Evolutionary conservation across 37 sponge, comb jelly and placozoan genomes (phyloP), one percentile per base, ranked within the genome.

Genomic region (Corticium candelabrum): DNA sequence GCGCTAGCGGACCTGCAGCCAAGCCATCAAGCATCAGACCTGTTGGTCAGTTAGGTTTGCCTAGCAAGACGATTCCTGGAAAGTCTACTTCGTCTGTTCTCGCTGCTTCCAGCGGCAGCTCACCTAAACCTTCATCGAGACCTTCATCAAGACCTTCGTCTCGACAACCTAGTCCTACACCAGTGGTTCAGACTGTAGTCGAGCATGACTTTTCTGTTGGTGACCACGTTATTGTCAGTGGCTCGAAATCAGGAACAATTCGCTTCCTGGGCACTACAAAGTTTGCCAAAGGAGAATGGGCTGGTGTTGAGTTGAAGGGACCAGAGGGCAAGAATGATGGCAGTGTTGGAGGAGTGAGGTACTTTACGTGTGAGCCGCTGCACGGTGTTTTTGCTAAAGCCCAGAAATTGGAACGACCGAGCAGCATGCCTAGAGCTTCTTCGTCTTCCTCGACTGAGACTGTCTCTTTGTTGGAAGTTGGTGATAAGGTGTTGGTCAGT

Each of bases 241-340:
- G 89, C 0, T 76, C 32, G 27, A 92, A 89, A 34, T 80, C 72
- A 21, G 96, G 96, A 0, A 69, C 80, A 34, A 68, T 95, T n/a
- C 84, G 87, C 39, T 96, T 91, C 75, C 68, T 88, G 0, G 98
- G 98, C 2, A 40, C 87, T n/a, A 88, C 98, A 0, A 86, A 86
- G 70, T 96, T 96, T 85, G 89, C 98, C 0, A 76, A 41, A 27
- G 98, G 98, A 1, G 76, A 69, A 1, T 96, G 98, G 98, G 89
- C 87, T 3, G 98, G 98, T 0, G 75, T 96, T 21, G 82, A 88
- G 3, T 77, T 96, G 39, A 89, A 90, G 56, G 81, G 84, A 0
- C 69, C 78, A 1, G 78, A 84, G 3, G 98, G 98, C 2, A 96
- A 96, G 82, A 96, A 96, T 79, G 85, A 96, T 81, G 98, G 98